Conservation (phyloP, 1,140 invertebrate species). For the Microplitis demolitor region DNA sequence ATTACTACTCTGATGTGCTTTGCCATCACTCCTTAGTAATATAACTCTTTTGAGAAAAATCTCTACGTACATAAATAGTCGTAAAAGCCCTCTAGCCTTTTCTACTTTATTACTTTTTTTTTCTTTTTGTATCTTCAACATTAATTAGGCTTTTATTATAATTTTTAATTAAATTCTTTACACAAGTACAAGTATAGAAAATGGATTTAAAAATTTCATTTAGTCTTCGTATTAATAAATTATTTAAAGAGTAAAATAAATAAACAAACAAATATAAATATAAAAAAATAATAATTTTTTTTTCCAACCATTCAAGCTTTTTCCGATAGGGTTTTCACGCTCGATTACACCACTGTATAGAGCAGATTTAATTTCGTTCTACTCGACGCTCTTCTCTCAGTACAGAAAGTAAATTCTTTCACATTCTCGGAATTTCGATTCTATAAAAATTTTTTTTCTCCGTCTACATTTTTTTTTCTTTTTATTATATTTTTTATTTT, state of each 20-base stretch:
- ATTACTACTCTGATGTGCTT: conserved; percentile 6
- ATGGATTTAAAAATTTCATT: too few relatives aligned
- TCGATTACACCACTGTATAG: conserved; percentile 11
- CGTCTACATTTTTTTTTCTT: neutral
- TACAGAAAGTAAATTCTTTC: conserved; percentile 14
- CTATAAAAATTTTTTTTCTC: neutral
- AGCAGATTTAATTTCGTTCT: conserved; percentile 20
- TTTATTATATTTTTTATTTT: neutral
- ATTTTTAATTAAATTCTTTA: too few relatives aligned
- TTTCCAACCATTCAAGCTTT: conserved; percentile 5
- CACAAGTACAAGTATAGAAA: too few relatives aligned
- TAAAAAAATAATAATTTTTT: neutral
- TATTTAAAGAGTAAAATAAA: too few relatives aligned
- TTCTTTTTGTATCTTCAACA: too few relatives aligned
- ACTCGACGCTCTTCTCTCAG: conserved; percentile 8
- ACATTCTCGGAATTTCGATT: conserved; percentile 4
- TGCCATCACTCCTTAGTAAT: neutral
- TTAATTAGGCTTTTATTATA: too few relatives aligned
- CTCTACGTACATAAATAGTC: too few relatives aligned
- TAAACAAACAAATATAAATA: too few relatives aligned
- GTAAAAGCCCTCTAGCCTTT: too few relatives aligned
- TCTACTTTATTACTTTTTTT: too few relatives aligned
- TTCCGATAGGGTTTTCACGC: neutral
- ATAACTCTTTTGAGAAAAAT: too few relatives aligned
- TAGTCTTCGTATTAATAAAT: too few relatives aligned